A percentile compares a stretch with the other conserved stretches of the same genome.
Conservation (phyloP, 1,140 invertebrate genomes). For the Ylistrum balloti region DNA sequence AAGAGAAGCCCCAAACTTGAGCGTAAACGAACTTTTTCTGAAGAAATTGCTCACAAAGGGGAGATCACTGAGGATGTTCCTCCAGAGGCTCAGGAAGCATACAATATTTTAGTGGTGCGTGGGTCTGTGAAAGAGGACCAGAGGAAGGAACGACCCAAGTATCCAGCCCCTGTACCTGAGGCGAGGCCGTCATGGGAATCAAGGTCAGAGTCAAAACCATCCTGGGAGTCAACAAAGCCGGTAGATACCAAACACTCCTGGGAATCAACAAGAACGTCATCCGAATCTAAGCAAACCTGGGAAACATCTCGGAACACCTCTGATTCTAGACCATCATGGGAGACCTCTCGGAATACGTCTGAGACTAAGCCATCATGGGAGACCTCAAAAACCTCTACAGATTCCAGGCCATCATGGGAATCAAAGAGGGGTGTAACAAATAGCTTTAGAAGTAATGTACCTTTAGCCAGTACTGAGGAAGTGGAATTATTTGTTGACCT, state of each 20-base stretch:
- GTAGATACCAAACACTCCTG: not conserved
- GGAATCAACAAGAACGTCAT: not conserved
- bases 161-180: not conserved
- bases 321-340: not conserved
- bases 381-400: not conserved
- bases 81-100: conserved; percentile 90
- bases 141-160: not conserved
- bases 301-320: not conserved
- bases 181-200: not conserved
- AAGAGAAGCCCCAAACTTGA: conserved; percentile 77
- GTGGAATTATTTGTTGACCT: conserved; percentile 44
- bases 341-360: not conserved
- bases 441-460: conserved; percentile 39
- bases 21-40: conserved; percentile 83
- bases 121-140: conserved; percentile 79
- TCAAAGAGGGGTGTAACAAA: conserved; percentile 43
- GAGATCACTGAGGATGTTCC: conserved; percentile 73
- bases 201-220: not conserved
- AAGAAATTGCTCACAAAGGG: conserved; percentile 78
- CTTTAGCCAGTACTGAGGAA: conserved; percentile 53
- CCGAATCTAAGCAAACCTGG: not conserved
- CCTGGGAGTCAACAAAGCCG: not conserved
- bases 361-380: not conserved
- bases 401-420: conserved; percentile 44
- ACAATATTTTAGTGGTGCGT: conserved; percentile 94